Evolutionary conservation across 2,888 invertebrate species (phyloP), one percentile per base, ranked within the genome.

Genomic region (Scaptomyza tumidula): DNA sequence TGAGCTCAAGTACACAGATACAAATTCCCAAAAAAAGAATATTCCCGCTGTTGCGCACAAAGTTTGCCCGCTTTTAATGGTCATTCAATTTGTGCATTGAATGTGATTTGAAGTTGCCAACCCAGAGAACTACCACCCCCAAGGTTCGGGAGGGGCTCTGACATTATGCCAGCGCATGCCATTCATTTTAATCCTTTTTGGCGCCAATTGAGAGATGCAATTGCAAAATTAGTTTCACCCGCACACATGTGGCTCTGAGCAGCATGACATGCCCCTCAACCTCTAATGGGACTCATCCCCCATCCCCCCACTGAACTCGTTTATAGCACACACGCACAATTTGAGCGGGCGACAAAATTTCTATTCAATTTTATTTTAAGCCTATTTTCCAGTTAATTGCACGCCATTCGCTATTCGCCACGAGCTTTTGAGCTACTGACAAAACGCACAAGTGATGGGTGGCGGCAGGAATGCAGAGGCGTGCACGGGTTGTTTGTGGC

Each of bases 351-450:
- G 83, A 89, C 88, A 72, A 73, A 86, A 86, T 86, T 84, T 89
- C 89, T 85, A 84, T 89, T 68, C 80, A 88, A 88, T 86, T 88
- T 88, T 69, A 86, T 88, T 89, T 86, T 86, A 89, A 86, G 89
- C 85, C 87, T 63, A 80, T 89, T 86, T 89, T 86, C 81, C 89
- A 86, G 78, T 88, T 89, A 89, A 88, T 89, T 86, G 88, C 85
- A 69, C 73, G 37, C 52, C 45, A 65, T 46, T 80, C 81, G 68
- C 67, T 11, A 33, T 33, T 11, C n/a, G 37, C 37, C 6, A 84
- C 68, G 39, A 54, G 82, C 52, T 61, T 67, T 57, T 64, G 33
- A 49, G 29, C 56, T 48, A 48, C 63, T 62, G 52, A 46, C 16
- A 31, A 61, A 71, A 53, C 16, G 13, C 27, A 39, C 11, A 24